Conservation (phyloP, 1,140 invertebrate species). For the Lysiphlebus fabarum region DNA sequence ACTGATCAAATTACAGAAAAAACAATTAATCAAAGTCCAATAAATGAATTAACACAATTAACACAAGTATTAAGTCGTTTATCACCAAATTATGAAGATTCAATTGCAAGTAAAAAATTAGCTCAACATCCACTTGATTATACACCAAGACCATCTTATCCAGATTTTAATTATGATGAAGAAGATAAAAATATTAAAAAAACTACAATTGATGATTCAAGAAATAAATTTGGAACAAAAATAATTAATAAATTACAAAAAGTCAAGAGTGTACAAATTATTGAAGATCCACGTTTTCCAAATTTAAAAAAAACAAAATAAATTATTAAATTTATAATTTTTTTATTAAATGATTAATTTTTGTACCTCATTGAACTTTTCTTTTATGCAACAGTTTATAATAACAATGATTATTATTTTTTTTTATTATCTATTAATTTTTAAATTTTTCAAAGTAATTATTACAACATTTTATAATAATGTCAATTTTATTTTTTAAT, state of each 20-base stretch:
- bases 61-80: slow-evolving; percentile 39
- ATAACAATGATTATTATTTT: too few relatives aligned
- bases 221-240: slow-evolving; percentile 20
- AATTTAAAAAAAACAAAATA: slow-evolving; percentile 23
- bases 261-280: slow-evolving; percentile 47
- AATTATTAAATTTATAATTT: neutral
- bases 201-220: neutral
- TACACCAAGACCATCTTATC: slow-evolving; percentile 16
- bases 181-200: neutral
- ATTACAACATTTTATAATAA: neutral
- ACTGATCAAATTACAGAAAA: slow-evolving; percentile 5
- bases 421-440: too few relatives aligned
- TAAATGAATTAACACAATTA: slow-evolving; percentile 39
- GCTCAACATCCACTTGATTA: slow-evolving; percentile 19
- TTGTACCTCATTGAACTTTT: too few relatives aligned
- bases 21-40: slow-evolving; percentile 29
- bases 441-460: neutral
- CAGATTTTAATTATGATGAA: slow-evolving; percentile 28
- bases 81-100: slow-evolving; percentile 21
- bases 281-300: slow-evolving; percentile 44
- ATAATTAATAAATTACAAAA: slow-evolving; percentile 31
- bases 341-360: too few relatives aligned
- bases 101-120: neutral
- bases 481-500: slow-evolving; percentile 18
- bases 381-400: too few relatives aligned